Percentiles rank a stretch among this genome's conserved stretches.
Evolutionary conservation across 2,888 invertebrate genomes (phyloP).

Genomic region (Agonopterix alstromeriana): DNA sequence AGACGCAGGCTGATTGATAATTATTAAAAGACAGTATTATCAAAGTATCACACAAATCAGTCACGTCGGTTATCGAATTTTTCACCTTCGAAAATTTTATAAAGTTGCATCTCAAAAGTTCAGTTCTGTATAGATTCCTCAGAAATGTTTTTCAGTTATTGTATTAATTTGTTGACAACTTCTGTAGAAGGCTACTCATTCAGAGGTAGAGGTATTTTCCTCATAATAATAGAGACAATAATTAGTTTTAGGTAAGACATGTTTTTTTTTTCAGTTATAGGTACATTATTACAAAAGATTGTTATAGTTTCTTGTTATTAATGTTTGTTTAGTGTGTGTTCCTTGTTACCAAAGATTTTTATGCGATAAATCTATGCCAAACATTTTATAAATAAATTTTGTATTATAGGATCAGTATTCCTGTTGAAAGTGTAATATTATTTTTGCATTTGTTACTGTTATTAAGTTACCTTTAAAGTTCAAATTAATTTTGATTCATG

Average conservation of each 20-base stretch:
- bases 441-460: constrained; percentile 57
- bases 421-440: constrained; percentile 35
- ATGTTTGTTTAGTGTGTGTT: constrained; percentile 69
- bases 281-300: constrained; percentile 26
- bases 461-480: constrained; percentile 64
- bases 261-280: constrained; percentile 33
- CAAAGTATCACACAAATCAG: no score
- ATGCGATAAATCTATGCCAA: constrained; percentile 29
- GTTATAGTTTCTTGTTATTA: constrained; percentile 69
- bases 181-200: no score
- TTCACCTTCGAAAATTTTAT: no score
- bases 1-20: no score
- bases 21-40: no score
- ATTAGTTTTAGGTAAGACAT: constrained; percentile 40
- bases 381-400: constrained; percentile 33
- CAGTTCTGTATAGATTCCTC: no score
- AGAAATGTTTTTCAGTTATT: no score
- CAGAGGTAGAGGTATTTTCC: background rate
- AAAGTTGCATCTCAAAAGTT: no score
- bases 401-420: constrained; percentile 56
- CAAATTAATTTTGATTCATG: constrained; percentile 51
- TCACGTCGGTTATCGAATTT: no score
- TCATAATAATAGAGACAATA: constrained; percentile 7
- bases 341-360: constrained; percentile 74
- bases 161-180: no score